Evolutionary conservation across 1,140 invertebrate genomes (phyloP).

Genomic region (Cotesia vestalis): DNA sequence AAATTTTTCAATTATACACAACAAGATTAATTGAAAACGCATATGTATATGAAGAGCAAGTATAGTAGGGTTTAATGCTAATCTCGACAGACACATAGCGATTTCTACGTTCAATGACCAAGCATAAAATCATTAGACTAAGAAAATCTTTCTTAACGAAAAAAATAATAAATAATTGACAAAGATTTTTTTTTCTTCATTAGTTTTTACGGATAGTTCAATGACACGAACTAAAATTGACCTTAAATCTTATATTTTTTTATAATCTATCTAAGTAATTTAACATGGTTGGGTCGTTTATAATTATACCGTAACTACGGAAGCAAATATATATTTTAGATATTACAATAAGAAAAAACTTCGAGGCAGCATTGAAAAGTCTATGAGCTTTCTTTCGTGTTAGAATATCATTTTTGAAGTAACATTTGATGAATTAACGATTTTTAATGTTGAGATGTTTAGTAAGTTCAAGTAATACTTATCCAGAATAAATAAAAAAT

Average conservation of each 20-base stretch:
- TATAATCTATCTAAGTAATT: constrained; percentile 11
- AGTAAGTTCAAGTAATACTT: neutral
- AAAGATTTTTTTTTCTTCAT: neutral
- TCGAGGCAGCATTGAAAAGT: no score
- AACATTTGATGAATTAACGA: no score
- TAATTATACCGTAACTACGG: neutral
- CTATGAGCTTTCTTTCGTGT: neutral
- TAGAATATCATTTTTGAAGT: neutral
- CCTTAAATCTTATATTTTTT: constrained; percentile 3
- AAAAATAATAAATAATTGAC: neutral
- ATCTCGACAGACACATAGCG: constrained; percentile 2
- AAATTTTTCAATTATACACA: neutral
- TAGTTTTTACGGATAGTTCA: constrained; percentile 2
- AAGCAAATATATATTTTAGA: no score
- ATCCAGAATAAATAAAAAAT: neutral
- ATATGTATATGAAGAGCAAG: constrained; percentile 10
- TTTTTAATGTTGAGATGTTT: no score
- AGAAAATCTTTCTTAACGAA: constrained; percentile 7
- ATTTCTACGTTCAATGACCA: constrained; percentile 31
- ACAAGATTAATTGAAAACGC: no score
- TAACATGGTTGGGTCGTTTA: constrained; percentile 3
- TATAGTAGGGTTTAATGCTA: neutral
- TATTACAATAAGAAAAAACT: no score
- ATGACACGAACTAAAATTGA: neutral
- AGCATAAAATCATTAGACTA: constrained; percentile 26